Conservation (phyloP, 2,797 vertebrate genomes). For the Sciurus vulgaris region DNA sequence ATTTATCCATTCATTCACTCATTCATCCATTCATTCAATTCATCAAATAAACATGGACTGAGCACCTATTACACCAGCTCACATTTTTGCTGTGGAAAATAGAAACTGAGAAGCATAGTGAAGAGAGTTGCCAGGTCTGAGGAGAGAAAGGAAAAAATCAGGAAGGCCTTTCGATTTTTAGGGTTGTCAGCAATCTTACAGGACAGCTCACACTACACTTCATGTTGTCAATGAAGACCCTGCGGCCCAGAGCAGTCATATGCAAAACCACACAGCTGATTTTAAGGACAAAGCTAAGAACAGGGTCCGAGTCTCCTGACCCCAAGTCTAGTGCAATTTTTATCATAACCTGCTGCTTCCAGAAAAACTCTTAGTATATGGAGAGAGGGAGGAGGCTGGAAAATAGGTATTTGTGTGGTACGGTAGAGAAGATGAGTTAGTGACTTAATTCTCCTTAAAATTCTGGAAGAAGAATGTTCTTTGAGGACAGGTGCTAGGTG, state of each 20-base stretch:
- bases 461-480: slow-evolving; percentile 59
- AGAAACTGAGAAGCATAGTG: background rate
- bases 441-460: slow-evolving; percentile 69
- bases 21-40: background rate
- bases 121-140: background rate
- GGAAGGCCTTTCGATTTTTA: background rate
- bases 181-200: background rate
- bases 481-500: slow-evolving; percentile 67
- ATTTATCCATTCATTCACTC: background rate
- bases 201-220: background rate
- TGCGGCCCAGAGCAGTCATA: background rate
- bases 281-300: background rate
- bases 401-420: slow-evolving; percentile 31
- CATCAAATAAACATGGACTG: background rate
- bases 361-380: background rate
- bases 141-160: background rate
- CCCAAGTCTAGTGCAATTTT: background rate
- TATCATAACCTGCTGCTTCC: background rate
- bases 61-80: background rate
- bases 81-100: background rate
- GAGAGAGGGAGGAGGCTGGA: background rate
- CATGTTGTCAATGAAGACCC: background rate
- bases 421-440: slow-evolving; percentile 8
- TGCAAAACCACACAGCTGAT: background rate
- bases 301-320: background rate